Conservation (phyloP, 2,113 vertebrate genomes). For the Eleginops maclovinus region DNA sequence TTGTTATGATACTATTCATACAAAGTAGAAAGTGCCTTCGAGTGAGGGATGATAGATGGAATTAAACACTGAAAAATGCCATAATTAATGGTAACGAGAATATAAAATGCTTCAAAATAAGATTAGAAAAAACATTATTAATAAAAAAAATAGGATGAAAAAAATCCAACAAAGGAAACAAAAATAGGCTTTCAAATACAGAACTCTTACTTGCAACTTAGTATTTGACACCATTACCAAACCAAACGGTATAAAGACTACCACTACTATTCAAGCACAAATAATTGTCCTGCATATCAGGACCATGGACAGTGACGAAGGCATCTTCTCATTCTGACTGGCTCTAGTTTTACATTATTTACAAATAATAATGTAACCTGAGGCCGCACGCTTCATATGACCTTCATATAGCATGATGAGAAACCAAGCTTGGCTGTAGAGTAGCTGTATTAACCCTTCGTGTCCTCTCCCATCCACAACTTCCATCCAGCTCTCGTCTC, state of each 20-base stretch:
- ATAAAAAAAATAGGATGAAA: too few relatives aligned
- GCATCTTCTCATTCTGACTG: not conserved
- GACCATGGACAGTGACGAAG: constrained; percentile 69
- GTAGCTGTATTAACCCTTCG: constrained; percentile 40
- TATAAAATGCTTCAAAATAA: too few relatives aligned
- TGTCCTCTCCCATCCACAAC: not conserved
- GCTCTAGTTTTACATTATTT: not conserved
- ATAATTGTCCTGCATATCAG: constrained; percentile 34
- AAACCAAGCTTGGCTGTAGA: constrained; percentile 33
- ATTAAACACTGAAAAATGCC: too few relatives aligned
- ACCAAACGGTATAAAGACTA: not conserved
- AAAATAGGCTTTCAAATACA: too few relatives aligned
- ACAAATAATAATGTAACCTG: not conserved
- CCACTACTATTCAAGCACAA: not conserved
- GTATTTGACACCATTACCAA: not conserved
- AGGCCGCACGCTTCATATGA: constrained; percentile 56
- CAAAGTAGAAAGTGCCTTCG: too few relatives aligned
- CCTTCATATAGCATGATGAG: constrained; percentile 59
- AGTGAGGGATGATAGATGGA: too few relatives aligned
- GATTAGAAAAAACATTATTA: too few relatives aligned
- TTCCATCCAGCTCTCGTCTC: constrained; percentile 11
- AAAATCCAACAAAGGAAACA: too few relatives aligned
- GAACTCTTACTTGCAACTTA: too few relatives aligned
- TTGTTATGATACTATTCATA: too few relatives aligned
- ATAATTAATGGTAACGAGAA: too few relatives aligned